Percentiles rank a stretch among this genome's conserved stretches.
Evolutionary conservation across 2,797 vertebrate species (phyloP).

Genomic region (Micromesistius poutassou): DNA sequence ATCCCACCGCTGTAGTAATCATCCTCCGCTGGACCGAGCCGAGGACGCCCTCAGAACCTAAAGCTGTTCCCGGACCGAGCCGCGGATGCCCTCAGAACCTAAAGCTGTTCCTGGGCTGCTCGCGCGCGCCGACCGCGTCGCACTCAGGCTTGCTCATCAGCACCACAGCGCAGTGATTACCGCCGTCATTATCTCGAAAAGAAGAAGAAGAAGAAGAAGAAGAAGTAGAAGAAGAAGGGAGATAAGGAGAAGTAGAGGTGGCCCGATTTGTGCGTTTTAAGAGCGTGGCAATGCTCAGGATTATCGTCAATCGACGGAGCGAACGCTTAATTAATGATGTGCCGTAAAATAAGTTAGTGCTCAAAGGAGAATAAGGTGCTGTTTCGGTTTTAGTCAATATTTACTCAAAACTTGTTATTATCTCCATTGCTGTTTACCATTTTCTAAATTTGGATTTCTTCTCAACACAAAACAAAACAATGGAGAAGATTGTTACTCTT

Average conservation of each 20-base stretch:
- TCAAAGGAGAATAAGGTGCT: background rate
- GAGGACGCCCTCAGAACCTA: conserved; percentile 19
- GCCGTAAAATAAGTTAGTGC: background rate
- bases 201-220: background rate
- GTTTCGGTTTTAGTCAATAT: background rate
- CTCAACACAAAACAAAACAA: no score
- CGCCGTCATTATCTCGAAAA: background rate
- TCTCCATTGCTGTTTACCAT: no score
- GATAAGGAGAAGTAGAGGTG: no score
- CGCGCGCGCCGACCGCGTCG: background rate
- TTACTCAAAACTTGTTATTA: background rate
- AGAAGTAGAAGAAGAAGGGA: background rate
- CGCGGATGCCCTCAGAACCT: conserved; percentile 19
- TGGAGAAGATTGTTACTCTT: background rate
- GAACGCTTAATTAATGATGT: background rate
- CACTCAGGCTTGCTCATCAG: background rate
- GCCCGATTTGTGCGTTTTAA: background rate
- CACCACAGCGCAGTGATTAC: background rate
- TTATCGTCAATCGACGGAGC: no score
- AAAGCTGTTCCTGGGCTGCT: conserved; percentile 11
- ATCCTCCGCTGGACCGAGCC: conserved; percentile 26
- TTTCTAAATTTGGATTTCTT: no score
- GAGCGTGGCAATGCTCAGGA: no score
- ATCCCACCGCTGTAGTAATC: conserved; percentile 48
- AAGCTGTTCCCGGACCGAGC: conserved; percentile 25